These are phyloP conservation scores for Tridacna crocea DNA, from an alignment of 2,888 invertebrate species.

Conservation along the genomic window DNA sequence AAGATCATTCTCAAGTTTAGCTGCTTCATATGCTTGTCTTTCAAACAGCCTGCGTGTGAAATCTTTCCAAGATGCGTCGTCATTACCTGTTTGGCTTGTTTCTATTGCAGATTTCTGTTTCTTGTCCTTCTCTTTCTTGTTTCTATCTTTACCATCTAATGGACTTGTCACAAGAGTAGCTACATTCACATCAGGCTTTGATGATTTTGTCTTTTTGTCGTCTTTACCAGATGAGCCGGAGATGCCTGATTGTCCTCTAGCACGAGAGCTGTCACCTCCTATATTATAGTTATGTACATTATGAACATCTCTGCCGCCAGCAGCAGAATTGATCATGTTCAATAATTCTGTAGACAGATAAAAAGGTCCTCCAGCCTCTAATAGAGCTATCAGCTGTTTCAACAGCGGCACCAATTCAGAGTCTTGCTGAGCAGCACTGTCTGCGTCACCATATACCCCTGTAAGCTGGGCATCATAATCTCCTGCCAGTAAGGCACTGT, in stretches of 20 bases:
- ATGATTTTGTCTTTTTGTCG: conserved; percentile 19
- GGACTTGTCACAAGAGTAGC: conserved; percentile 46
- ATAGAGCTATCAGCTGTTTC: conserved; percentile 80
- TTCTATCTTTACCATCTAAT: conserved; percentile 26
- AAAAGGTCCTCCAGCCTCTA: conserved; percentile 81
- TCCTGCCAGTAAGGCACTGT: conserved; percentile 75
- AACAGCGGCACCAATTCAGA: conserved; percentile 81
- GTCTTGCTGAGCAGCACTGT: conserved; percentile 68
- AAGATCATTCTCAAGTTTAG: conserved; percentile 80
- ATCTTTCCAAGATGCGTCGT: conserved; percentile 59
- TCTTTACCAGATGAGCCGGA: background rate
- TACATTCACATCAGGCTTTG: conserved; percentile 28
- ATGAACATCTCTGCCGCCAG: conserved; percentile 56
- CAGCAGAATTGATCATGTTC: conserved; percentile 72
- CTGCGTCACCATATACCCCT: conserved; percentile 79
- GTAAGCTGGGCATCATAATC: conserved; percentile 79
- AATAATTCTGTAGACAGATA: conserved; percentile 76
- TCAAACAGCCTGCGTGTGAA: conserved; percentile 77
- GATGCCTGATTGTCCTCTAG: conserved; percentile 13
- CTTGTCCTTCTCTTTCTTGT: conserved; percentile 45
- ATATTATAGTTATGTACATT: conserved; percentile 69
- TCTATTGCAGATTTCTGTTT: conserved; percentile 34
- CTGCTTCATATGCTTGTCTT: conserved; percentile 81
- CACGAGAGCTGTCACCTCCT: conserved; percentile 48
- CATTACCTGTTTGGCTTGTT: conserved; percentile 8